phyloP scores from a whole-genome alignment of 37 sponge, comb jelly and placozoan species.

The Chondrilla cf. caribensis region DNA sequence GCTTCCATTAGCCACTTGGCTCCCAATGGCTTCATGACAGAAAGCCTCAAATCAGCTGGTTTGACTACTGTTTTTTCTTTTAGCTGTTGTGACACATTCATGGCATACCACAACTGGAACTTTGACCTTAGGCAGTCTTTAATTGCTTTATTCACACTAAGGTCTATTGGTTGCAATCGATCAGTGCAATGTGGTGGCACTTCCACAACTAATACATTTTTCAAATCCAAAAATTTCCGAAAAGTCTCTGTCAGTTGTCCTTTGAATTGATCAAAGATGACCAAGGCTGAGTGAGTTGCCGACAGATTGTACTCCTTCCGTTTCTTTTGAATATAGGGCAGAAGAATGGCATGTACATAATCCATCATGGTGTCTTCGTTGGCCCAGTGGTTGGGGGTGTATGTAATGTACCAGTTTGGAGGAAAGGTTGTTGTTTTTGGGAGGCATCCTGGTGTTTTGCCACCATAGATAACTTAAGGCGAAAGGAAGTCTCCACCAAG shows the following conservation, averaged over 20 bases:
- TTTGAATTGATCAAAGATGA: conserved; percentile 14
- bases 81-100: conserved; percentile 8
- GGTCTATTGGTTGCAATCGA: conserved; percentile 17
- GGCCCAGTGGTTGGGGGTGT: conserved; percentile 24
- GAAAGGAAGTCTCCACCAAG: conserved; percentile 21
- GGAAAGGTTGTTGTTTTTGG: conserved; percentile 4
- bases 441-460: conserved; percentile 13
- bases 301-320: neutral
- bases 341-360: conserved; percentile 3
- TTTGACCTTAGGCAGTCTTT: conserved; percentile 15
- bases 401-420: conserved; percentile 21
- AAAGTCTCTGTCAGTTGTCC: neutral
- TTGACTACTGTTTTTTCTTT: neutral
- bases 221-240: neutral
- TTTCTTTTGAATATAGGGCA: neutral
- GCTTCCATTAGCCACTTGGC: conserved; percentile 22
- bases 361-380: conserved; percentile 25
- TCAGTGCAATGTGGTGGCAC: conserved; percentile 22
- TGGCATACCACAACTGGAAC: conserved; percentile 26
- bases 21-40: conserved; percentile 16
- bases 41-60: neutral
- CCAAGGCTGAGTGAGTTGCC: neutral
- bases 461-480: neutral
- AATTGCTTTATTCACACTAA: conserved; percentile 5
- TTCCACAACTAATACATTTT: neutral